A percentile compares a stretch with the other conserved stretches of the same genome.
Conservation (phyloP, 37 sponge, comb jelly and placozoan species). For the Beroe ovata region DNA sequence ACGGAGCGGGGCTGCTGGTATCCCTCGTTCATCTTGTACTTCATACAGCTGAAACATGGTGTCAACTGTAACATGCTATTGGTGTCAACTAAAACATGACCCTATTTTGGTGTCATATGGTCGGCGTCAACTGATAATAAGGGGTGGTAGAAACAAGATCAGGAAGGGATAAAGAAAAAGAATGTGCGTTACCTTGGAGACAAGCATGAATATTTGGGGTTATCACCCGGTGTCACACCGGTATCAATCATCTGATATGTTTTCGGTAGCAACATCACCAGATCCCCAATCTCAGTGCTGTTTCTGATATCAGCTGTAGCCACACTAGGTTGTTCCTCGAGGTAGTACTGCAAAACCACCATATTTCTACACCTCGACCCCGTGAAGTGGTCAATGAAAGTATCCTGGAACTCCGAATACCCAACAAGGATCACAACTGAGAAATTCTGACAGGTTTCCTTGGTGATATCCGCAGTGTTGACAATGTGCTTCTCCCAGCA, state of each 20-base stretch:
- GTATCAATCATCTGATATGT: constrained; percentile 31
- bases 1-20: constrained; percentile 24
- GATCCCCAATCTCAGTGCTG: constrained; percentile 34
- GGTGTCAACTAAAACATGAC: too few species aligned
- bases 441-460: constrained; percentile 10
- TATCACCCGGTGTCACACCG: not conserved
- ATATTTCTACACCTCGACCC: not conserved
- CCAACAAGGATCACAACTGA: constrained; percentile 31
- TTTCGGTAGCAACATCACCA: constrained; percentile 19
- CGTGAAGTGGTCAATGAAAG: not conserved
- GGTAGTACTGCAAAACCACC: constrained; percentile 57
- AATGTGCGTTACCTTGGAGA: constrained; percentile 14
- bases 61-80: too few species aligned
- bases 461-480: not conserved
- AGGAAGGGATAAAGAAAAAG: not conserved
- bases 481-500: constrained; percentile 49
- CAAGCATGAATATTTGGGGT: not conserved
- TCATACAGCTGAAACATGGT: constrained; percentile 46
- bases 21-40: constrained; percentile 16
- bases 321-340: constrained; percentile 1
- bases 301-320: not conserved
- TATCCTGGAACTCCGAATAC: constrained; percentile 1
- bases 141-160: not conserved
- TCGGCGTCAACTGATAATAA: too few species aligned
- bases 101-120: too few species aligned